phyloP scores from a whole-genome alignment of 1,140 invertebrate genomes.

The Frieseomelitta varia region DNA sequence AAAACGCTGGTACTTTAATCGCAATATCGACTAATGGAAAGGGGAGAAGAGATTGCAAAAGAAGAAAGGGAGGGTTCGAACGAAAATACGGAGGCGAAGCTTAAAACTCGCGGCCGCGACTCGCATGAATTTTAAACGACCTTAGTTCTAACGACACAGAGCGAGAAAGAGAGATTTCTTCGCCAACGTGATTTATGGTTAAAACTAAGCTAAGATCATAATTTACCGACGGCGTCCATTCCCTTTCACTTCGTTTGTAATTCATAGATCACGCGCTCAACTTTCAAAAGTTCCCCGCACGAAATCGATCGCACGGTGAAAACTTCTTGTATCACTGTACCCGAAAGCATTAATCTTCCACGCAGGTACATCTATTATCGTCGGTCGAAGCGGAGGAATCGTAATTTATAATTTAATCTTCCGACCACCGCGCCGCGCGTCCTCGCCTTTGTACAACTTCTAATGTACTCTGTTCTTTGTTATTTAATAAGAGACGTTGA shows the following conservation, averaged over 20 bases:
- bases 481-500: too few relatives aligned
- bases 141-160: not conserved
- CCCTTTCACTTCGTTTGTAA: conserved; percentile 39
- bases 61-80: not conserved
- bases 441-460: not conserved
- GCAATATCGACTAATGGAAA: not conserved
- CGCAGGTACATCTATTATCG: not conserved
- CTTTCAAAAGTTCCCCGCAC: conserved; percentile 23
- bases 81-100: not conserved
- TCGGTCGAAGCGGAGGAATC: not conserved
- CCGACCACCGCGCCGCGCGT: too few relatives aligned
- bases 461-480: not conserved
- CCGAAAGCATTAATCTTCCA: conserved; percentile 27
- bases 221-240: conserved; percentile 17
- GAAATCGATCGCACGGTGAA: conserved; percentile 26
- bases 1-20: not conserved
- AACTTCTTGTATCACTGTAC: conserved; percentile 1
- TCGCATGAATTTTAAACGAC: not conserved
- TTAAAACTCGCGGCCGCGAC: too few relatives aligned
- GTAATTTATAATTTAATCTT: conserved; percentile 29
- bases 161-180: not conserved
- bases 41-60: too few relatives aligned
- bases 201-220: conserved; percentile 1
- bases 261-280: conserved; percentile 40
- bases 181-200: conserved; percentile 27